Conservation (phyloP, 2,888 invertebrate genomes). For the Sphinx pinastri region DNA sequence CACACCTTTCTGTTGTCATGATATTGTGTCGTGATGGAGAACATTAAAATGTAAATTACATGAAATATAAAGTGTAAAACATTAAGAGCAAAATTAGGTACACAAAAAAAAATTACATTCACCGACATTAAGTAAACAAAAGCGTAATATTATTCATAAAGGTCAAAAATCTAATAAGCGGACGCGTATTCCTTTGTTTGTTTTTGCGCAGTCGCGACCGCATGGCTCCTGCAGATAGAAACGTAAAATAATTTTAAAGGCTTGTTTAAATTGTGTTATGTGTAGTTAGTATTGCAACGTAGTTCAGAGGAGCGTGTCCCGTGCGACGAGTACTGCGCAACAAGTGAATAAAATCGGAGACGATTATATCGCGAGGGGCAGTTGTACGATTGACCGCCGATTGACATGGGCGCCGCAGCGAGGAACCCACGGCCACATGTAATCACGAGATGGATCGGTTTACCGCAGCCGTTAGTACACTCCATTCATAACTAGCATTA, state of each 20-base stretch:
- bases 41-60: neutral
- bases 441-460: constrained; percentile 78
- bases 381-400: constrained; percentile 65
- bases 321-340: constrained; percentile 68
- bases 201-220: constrained; percentile 45
- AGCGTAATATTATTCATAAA: constrained; percentile 4
- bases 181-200: constrained; percentile 35
- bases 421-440: constrained; percentile 80
- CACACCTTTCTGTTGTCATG: too few relatives aligned
- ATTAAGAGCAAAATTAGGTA: neutral
- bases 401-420: constrained; percentile 80
- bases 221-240: constrained; percentile 55
- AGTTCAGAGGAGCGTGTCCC: constrained; percentile 70
- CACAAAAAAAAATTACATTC: constrained; percentile 20
- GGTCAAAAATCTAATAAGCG: constrained; percentile 14
- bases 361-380: constrained; percentile 64
- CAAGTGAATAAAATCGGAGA: constrained; percentile 74
- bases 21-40: too few relatives aligned
- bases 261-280: constrained; percentile 50
- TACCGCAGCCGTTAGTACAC: constrained; percentile 73
- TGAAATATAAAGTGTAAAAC: neutral
- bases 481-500: constrained; percentile 20
- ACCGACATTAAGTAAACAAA: constrained; percentile 28
- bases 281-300: constrained; percentile 66
- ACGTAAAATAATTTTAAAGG: constrained; percentile 59